Percentiles rank a stretch among this genome's conserved stretches.
phyloP scores from a whole-genome alignment of 2,797 vertebrate genomes.

The Tauraco hartlaubi region DNA sequence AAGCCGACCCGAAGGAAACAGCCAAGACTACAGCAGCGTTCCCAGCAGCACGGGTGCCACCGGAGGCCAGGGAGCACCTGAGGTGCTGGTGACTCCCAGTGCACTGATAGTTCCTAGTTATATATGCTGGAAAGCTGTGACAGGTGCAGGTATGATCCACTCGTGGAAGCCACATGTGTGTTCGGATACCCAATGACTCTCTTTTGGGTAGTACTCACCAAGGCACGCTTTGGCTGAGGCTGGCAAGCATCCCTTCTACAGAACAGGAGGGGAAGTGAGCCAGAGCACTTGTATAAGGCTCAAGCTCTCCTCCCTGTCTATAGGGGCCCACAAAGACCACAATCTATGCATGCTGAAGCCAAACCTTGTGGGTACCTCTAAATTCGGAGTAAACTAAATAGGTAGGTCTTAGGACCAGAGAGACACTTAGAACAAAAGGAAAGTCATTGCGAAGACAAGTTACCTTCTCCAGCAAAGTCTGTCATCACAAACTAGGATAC shows the following conservation, averaged over 20 bases:
- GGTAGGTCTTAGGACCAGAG: neutral
- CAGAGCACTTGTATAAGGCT: neutral
- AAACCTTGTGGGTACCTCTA: neutral
- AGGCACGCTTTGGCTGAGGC: fast-evolving
- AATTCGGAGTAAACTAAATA: neutral
- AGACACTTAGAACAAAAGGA: neutral
- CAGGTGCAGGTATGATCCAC: neutral
- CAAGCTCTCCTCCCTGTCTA: neutral
- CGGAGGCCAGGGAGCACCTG: neutral
- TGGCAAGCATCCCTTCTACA: neutral
- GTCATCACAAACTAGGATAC: neutral
- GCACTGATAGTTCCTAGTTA: neutral
- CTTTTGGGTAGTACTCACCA: neutral
- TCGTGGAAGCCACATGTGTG: fast-evolving
- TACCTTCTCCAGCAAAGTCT: neutral
- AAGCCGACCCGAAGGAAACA: fast-evolving
- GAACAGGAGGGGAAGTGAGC: neutral
- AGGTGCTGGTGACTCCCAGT: neutral
- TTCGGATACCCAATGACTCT: neutral
- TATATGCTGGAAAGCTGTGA: neutral
- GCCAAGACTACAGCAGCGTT: fast-evolving
- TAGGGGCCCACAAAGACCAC: neutral
- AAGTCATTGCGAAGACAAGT: neutral
- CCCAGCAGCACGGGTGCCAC: fast-evolving
- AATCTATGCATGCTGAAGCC: fast-evolving